Evolutionary conservation across 2,113 vertebrate species (phyloP).

Genomic region (Corythaeola cristata): DNA sequence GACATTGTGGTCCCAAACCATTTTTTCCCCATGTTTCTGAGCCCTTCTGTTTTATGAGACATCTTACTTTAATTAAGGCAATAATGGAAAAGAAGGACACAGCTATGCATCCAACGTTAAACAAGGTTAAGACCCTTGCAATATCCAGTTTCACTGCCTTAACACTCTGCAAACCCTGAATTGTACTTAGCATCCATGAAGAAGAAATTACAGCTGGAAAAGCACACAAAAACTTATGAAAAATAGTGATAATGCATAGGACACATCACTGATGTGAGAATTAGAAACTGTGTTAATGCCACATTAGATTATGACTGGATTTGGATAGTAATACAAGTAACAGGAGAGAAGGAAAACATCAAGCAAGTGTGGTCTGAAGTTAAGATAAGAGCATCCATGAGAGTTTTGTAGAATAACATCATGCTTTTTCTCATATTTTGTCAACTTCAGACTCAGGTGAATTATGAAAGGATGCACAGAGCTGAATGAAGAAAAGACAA

Average conservation of each 20-base stretch:
- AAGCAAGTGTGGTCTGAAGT: not conserved
- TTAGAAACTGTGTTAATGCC: not conserved
- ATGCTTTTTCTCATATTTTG: not conserved
- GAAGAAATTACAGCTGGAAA: not conserved
- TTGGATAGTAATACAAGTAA: not conserved
- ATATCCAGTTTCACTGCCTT: not conserved
- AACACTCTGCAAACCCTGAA: not conserved
- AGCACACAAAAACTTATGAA: not conserved
- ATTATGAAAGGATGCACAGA: not conserved
- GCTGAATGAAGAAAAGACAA: not conserved
- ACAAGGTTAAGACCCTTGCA: not conserved
- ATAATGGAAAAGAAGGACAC: not conserved
- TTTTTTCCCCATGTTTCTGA: not conserved
- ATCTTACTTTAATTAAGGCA: not conserved
- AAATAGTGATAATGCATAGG: not conserved
- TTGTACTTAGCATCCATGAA: not conserved
- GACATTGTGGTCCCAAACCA: not conserved
- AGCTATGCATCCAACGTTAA: not conserved
- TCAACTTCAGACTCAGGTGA: not conserved
- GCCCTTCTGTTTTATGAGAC: not conserved
- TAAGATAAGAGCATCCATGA: not conserved
- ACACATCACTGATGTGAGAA: not conserved
- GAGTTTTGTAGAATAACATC: not conserved
- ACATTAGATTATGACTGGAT: rapidly evolving
- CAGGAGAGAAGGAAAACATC: not conserved